These are phyloP conservation scores for Xiphophorus hellerii DNA, from an alignment of 2,113 vertebrate species.

Conservation along the genomic window DNA sequence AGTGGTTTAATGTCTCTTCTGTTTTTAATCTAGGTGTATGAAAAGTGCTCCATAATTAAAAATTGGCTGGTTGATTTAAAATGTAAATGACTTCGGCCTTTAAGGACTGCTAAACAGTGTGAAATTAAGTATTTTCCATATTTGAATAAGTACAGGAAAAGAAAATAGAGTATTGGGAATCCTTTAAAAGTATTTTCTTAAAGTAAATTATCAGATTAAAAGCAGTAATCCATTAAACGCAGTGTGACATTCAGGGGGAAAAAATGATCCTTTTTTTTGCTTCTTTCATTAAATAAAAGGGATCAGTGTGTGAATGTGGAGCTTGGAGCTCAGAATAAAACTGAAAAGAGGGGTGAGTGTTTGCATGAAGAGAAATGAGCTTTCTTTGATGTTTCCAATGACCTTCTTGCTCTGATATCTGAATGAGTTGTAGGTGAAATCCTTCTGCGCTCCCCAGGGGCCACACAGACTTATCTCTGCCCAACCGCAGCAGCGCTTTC, in stretches of 20 bases:
- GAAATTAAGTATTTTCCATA: no score
- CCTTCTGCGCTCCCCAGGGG: constrained; percentile 29
- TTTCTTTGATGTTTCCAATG: constrained; percentile 38
- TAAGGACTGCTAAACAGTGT: no score
- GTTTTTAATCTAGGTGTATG: no score
- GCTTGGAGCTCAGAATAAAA: constrained; percentile 6
- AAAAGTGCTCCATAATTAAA: no score
- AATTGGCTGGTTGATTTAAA: no score
- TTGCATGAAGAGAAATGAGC: constrained; percentile 25
- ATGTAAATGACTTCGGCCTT: no score
- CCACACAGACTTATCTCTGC: constrained; percentile 57
- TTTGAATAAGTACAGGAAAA: no score
- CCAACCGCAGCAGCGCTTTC: neutral
- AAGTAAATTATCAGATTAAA: no score
- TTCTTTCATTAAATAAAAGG: neutral
- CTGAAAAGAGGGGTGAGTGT: constrained; percentile 1
- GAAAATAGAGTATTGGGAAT: no score
- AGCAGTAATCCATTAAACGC: neutral
- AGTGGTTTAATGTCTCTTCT: no score
- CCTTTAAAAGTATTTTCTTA: no score
- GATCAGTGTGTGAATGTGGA: neutral
- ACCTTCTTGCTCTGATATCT: constrained; percentile 45
- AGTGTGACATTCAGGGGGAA: neutral
- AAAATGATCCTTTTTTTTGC: neutral
- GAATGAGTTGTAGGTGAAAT: constrained; percentile 21